These are phyloP conservation scores for Idaea dimidiata DNA, from an alignment of 2,888 invertebrate genomes.

Conservation along the genomic window DNA sequence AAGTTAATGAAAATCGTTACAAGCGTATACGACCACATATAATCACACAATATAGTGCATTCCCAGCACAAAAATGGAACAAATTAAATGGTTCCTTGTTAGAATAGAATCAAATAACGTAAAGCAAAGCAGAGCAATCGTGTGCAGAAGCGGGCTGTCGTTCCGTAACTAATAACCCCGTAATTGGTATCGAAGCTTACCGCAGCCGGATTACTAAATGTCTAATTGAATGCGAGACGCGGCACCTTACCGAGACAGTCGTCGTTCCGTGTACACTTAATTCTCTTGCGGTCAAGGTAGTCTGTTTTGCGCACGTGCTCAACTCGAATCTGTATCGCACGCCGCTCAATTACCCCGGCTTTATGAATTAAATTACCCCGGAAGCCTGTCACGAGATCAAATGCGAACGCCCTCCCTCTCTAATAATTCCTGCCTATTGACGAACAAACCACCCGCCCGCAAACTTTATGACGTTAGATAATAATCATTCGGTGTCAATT, in stretches of 20 bases:
- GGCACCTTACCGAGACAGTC: conserved; percentile 43
- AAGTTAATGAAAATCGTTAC: background rate
- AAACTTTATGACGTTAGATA: conserved; percentile 71
- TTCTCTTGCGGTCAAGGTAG: conserved; percentile 73
- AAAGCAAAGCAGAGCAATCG: conserved; percentile 33
- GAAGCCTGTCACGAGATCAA: conserved; percentile 63
- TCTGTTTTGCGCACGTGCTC: conserved; percentile 68
- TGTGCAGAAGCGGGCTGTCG: conserved; percentile 50
- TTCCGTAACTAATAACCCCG: conserved; percentile 76
- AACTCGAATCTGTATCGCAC: conserved; percentile 39
- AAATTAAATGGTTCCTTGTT: conserved; percentile 27
- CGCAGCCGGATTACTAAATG: conserved; percentile 78
- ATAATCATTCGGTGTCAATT: conserved; percentile 77
- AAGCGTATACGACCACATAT: background rate
- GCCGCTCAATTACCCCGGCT: conserved; percentile 64
- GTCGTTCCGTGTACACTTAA: conserved; percentile 44
- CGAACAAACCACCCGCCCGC: conserved; percentile 34
- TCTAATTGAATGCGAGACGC: conserved; percentile 80
- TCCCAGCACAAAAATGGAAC: conserved; percentile 6
- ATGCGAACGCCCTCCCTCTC: conserved; percentile 45
- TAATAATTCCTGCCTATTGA: conserved; percentile 44
- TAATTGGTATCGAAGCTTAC: conserved; percentile 80
- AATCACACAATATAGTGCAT: background rate
- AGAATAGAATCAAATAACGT: conserved; percentile 42
- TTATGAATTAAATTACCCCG: conserved; percentile 69